Base-by-base conservation (phyloP, 1,140 invertebrate species). In the Cephus cinctus region DNA sequence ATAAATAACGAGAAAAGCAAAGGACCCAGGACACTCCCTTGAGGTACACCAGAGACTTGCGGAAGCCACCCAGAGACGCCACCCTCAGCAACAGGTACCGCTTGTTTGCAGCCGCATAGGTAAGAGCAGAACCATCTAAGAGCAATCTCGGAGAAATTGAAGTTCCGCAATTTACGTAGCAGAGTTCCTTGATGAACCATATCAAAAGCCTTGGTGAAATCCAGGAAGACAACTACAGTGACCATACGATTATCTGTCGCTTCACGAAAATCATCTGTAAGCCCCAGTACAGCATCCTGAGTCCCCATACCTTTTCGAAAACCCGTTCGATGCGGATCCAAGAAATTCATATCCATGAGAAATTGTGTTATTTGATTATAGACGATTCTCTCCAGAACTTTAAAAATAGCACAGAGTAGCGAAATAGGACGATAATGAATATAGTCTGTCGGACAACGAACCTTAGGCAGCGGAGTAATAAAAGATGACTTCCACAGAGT, bases 121-220 rank as follows among this genome's bases (percentile, higher is more conserved):
- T 42, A 55, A 8, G 53, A 47, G 4, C 12, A 9, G 12, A 55
- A 52, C 49, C 49, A 52, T 21, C 38, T 15, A 5, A 47, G 27
- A n/a, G 22, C 19, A 19, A 22, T 21, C 5, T 21, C 44, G 9
- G 32, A 15, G 12, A 46, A 15, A 21, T 38, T 43, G 3, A 36
- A 6, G 14, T 43, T 51, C 2, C 43, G 12, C 9, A 55, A 22
- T 30, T 45, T 50, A 8, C 5, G 4, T 14, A 50, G 11, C 11
- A 54, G 21, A 8, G 50, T 32, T 12, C 18, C 6, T 14, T 50
- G 38, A 19, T 41, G 16, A 2, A 54, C 43, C 5, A 36, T 20
- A 22, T 52, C 50, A 15, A 52, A 52, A 12, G 50, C 43, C 31
- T 32, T 52, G 14, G 8, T 25, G 11, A 52, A 15, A 32, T 40